These are phyloP conservation scores for Sphinx pinastri DNA, from an alignment of 2,888 invertebrate species.

Conservation along the genomic window DNA sequence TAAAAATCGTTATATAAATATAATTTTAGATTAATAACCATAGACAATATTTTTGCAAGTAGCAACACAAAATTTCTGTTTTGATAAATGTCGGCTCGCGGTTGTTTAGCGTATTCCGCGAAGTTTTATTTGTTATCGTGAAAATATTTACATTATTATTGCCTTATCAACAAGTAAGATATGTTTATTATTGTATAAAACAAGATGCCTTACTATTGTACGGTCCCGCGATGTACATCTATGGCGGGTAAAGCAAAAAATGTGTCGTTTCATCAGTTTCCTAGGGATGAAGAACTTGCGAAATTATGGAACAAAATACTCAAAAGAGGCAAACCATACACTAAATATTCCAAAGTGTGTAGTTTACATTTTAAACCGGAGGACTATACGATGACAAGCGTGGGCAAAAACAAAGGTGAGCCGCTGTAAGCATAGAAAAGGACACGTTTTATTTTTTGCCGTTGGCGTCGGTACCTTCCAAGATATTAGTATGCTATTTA, in stretches of 20 bases:
- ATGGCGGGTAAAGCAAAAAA: conserved; percentile 81
- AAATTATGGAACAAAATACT: conserved; percentile 75
- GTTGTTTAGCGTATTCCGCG: conserved; percentile 72
- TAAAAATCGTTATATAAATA: too few relatives aligned
- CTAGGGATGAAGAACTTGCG: conserved; percentile 72
- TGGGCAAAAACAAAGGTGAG: conserved; percentile 77
- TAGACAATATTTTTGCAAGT: conserved; percentile 38
- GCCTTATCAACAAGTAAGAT: conserved; percentile 37
- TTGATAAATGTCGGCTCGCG: conserved; percentile 69
- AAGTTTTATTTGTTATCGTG: conserved; percentile 75
- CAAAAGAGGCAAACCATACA: conserved; percentile 78
- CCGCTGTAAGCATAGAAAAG: conserved; percentile 29
- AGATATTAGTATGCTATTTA: neutral
- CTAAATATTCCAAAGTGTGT: conserved; percentile 81
- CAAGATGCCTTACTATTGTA: conserved; percentile 81
- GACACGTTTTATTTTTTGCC: conserved; percentile 38
- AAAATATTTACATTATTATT: conserved; percentile 32
- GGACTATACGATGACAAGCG: conserved; percentile 75
- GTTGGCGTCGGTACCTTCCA: neutral
- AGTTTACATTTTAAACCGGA: conserved; percentile 76
- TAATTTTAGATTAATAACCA: conserved; percentile 27
- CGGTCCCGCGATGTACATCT: conserved; percentile 79
- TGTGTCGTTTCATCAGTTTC: conserved; percentile 79
- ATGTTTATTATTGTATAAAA: conserved; percentile 57
- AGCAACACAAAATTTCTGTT: conserved; percentile 39